Base-by-base conservation (phyloP, 1,140 invertebrate species). In the Drosophila pachea region DNA sequence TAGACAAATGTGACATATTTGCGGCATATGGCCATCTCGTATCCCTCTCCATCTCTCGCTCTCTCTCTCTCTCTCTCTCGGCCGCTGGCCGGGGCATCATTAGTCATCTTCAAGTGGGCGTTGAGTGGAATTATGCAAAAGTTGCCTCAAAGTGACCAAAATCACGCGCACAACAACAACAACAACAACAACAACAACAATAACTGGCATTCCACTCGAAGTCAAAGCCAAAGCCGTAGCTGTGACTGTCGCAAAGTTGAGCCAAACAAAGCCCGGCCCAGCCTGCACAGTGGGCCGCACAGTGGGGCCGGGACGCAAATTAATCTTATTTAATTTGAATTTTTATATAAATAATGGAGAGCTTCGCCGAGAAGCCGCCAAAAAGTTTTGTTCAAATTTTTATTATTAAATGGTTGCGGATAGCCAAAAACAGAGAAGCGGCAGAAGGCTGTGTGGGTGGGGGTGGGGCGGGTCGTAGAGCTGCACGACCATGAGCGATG, bases 311-410 rank as follows among this genome's bases (percentile, higher is more conserved):
- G 33, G 12, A 33, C 54, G 36, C 60, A 78, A 86, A 84, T 84
- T 74, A 84, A 86, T 84, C 81, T 86, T 86, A 79, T 79, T 86
- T 84, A 76, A 84, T 84, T 84, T 84, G 76, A 84, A 76, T 76
- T 83, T 84, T 76, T 79, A 79, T 84, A 76, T 72, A 86, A 86
- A 76, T 78, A 78, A 78, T 82, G 74, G 67, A 84, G 67, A 68
- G 60, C 55, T 59, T 22, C 54, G 50, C 60, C 53, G 54, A 55
- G 58, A 65, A 56, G 68, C 70, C 62, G 68, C 61, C 42, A 45
- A 47, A 82, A 82, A 82, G 45, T 77, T 82, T 82, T 75, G 68
- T 68, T 76, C 68, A 52, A 43, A 73, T 77, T 74, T 67, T 73
- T 82, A 65, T 82, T 83, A 78, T 83, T 83, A 84, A 78, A 83